These are phyloP conservation scores for Caenorhabditis imperialis DNA, from an alignment of 2,888 invertebrate species.

Conservation along the genomic window DNA sequence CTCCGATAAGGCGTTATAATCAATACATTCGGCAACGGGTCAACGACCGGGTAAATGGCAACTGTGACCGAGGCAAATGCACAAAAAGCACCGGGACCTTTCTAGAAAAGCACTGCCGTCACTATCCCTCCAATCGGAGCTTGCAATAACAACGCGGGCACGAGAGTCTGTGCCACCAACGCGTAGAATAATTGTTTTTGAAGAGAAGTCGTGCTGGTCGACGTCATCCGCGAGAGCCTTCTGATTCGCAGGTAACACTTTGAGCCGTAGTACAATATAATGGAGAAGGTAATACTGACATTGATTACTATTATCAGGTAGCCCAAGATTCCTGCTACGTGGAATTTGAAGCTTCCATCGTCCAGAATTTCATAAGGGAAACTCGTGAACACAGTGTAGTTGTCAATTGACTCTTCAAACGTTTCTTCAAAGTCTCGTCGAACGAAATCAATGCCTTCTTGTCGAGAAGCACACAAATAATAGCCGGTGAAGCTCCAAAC, in stretches of 20 bases:
- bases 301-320: too few relatives aligned
- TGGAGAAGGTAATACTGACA: not conserved
- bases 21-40: slow-evolving; percentile 22
- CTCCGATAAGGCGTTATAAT: slow-evolving; percentile 19
- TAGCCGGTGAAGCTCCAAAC: slow-evolving; percentile 14
- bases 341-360: too few relatives aligned
- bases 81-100: slow-evolving; percentile 15
- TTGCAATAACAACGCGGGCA: slow-evolving; percentile 25
- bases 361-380: slow-evolving; percentile 15
- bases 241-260: slow-evolving; percentile 11
- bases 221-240: not conserved
- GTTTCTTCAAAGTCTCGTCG: not conserved
- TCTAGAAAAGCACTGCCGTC: slow-evolving; percentile 5
- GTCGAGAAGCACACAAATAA: slow-evolving; percentile 8
- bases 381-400: slow-evolving; percentile 12
- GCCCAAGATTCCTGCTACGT: slow-evolving; percentile 2
- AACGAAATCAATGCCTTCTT: slow-evolving; percentile 17
- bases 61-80: slow-evolving; percentile 16
- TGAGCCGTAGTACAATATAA: slow-evolving; percentile 7
- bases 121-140: slow-evolving; percentile 7
- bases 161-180: slow-evolving; percentile 17
- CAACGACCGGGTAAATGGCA: slow-evolving; percentile 20
- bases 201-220: not conserved
- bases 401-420: slow-evolving; percentile 24
- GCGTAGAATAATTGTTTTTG: slow-evolving; percentile 36